These are phyloP conservation scores for Hylia prasina DNA, from an alignment of 2,113 vertebrate genomes.

Conservation along the genomic window DNA sequence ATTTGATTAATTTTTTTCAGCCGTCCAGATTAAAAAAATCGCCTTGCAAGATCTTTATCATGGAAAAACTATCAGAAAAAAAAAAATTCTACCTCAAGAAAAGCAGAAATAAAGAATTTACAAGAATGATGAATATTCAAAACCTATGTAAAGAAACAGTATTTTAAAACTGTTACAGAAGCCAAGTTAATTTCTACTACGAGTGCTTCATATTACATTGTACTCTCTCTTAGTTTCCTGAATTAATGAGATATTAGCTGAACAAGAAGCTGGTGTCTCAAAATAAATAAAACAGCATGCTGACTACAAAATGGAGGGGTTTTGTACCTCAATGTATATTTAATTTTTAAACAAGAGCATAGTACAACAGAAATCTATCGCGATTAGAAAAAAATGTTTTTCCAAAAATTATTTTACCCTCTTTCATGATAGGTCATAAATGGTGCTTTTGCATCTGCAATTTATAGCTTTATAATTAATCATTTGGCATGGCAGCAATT, in stretches of 20 bases:
- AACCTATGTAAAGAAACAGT: neutral
- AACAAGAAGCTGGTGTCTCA: neutral
- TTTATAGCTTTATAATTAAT: neutral
- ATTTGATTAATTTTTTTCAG: neutral
- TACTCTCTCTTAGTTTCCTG: neutral
- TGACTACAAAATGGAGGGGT: neutral
- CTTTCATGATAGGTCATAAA: neutral
- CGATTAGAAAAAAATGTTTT: fast-evolving
- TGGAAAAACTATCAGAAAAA: neutral
- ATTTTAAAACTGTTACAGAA: neutral
- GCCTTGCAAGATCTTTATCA: neutral
- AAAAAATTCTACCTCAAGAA: neutral
- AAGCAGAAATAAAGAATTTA: neutral
- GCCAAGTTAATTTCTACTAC: neutral
- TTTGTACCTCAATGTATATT: neutral
- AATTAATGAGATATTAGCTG: neutral
- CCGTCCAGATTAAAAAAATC: neutral
- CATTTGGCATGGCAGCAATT: neutral
- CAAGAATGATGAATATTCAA: neutral
- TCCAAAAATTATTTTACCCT: neutral
- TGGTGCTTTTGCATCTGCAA: neutral
- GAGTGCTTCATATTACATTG: neutral
- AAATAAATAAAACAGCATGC: neutral
- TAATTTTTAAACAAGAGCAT: neutral
- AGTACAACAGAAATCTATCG: neutral